These are phyloP conservation scores for Gasteruption jaculator DNA, from an alignment of 2,888 invertebrate genomes.

Conservation along the genomic window DNA sequence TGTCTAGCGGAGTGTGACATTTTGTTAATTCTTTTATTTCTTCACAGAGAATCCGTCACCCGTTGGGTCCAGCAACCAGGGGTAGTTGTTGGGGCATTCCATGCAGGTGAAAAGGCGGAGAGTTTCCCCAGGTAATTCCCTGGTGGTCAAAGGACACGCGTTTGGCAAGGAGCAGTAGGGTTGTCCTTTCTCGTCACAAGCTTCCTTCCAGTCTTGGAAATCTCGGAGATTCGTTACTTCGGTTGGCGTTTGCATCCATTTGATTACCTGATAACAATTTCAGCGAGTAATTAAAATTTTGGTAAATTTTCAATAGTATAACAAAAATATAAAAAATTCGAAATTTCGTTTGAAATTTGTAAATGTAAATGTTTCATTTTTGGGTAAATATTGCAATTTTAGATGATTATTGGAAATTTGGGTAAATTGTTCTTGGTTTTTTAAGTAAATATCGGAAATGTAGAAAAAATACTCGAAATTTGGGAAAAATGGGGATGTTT, in stretches of 20 bases:
- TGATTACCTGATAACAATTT: conserved; percentile 89
- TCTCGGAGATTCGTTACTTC: conserved; percentile 81
- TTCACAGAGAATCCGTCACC: conserved; percentile 87
- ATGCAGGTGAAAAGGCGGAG: conserved; percentile 90
- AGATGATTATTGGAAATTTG: too few relatives aligned
- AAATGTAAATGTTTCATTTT: too few relatives aligned
- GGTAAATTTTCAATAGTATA: too few relatives aligned
- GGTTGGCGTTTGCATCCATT: conserved; percentile 95
- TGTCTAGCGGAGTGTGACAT: too few relatives aligned
- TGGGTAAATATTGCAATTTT: too few relatives aligned
- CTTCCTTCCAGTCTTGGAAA: conserved; percentile 94
- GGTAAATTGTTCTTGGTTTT: too few relatives aligned
- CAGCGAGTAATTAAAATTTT: too few relatives aligned
- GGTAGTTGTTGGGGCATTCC: conserved; percentile 94
- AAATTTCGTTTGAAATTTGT: too few relatives aligned
- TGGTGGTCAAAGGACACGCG: conserved; percentile 82
- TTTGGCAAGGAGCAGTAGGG: conserved; percentile 90
- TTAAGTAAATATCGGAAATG: too few relatives aligned
- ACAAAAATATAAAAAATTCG: too few relatives aligned
- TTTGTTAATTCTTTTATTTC: conserved; percentile 62
- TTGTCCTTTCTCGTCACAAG: conserved; percentile 91
- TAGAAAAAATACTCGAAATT: too few relatives aligned
- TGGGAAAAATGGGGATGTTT: too few relatives aligned
- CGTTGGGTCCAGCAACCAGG: conserved; percentile 91
- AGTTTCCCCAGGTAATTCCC: conserved; percentile 88